Evolutionary conservation across 2,113 vertebrate species (phyloP).

Genomic region (Dissostichus mawsoni): DNA sequence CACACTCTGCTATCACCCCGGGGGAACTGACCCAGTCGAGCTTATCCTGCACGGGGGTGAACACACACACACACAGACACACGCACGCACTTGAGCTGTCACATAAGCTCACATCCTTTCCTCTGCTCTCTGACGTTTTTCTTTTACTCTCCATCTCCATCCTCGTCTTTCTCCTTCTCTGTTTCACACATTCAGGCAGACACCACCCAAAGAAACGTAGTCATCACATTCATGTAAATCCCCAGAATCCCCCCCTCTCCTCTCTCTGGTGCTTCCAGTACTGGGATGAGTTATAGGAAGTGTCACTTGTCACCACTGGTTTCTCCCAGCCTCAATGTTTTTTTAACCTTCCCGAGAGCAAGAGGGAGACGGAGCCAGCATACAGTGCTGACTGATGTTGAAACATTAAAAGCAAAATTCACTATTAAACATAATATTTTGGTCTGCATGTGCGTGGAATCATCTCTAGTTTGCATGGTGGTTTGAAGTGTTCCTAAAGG

Average conservation of each 20-base stretch:
- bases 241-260: background rate
- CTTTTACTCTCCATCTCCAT: background rate
- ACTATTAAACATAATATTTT: too few species aligned
- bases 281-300: conserved; percentile 72
- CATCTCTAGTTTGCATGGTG: too few species aligned
- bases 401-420: too few species aligned
- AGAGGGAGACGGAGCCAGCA: background rate
- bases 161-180: background rate
- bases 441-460: too few species aligned
- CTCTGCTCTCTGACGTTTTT: conserved; percentile 37
- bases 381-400: background rate
- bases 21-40: conserved; percentile 73
- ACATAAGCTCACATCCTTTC: conserved; percentile 69
- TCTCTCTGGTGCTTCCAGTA: conserved; percentile 37
- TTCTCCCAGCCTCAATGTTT: conserved; percentile 56
- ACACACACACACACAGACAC: conserved; percentile 24
- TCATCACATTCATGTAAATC: conserved; percentile 30
- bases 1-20: conserved; percentile 66
- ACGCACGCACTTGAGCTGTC: conserved; percentile 65
- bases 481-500: too few species aligned
- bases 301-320: conserved; percentile 77
- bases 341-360: conserved; percentile 52
- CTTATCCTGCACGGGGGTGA: conserved; percentile 61
- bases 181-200: conserved; percentile 4
- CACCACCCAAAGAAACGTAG: conserved; percentile 37